phyloP scores from a whole-genome alignment of 2,888 invertebrate genomes.

The Tetramorium bicarinatum region DNA sequence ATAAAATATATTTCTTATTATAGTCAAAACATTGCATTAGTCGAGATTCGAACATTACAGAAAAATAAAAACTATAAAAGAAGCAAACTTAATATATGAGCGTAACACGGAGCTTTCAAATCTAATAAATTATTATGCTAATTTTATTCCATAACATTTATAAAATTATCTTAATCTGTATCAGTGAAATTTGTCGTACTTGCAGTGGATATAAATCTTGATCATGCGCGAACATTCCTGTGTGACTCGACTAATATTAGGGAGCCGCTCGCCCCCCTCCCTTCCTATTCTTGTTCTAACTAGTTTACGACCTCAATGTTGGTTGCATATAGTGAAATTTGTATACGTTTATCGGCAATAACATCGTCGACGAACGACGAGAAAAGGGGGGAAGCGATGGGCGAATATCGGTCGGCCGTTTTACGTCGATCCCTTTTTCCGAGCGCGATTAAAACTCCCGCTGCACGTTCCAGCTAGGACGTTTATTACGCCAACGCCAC shows the following conservation, averaged over 20 bases:
- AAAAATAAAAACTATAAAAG: neutral
- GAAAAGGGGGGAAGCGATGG: constrained; percentile 1
- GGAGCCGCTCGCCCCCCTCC: too few species aligned
- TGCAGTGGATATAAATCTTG: neutral
- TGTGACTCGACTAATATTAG: neutral
- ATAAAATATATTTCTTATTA: neutral
- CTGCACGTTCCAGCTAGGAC: constrained; percentile 53
- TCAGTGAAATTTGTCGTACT: neutral
- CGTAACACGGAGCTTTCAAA: neutral
- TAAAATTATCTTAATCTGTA: neutral
- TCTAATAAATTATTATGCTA: neutral
- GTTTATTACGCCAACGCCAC: constrained; percentile 70
- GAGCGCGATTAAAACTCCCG: constrained; percentile 59
- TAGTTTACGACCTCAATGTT: constrained; percentile 5
- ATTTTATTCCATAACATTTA: neutral
- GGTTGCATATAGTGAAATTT: constrained; percentile 30
- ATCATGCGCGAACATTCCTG: neutral
- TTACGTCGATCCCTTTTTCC: constrained; percentile 37
- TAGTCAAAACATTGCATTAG: neutral
- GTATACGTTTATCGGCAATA: neutral
- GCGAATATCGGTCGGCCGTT: constrained; percentile 48
- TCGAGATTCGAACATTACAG: neutral
- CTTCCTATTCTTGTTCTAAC: neutral
- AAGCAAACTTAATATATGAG: neutral
- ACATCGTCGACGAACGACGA: neutral